A percentile compares a stretch with the other conserved stretches of the same genome.
These are phyloP conservation scores for Cecidostiba fungosa DNA, from an alignment of 2,888 invertebrate genomes.

Conservation along the genomic window DNA sequence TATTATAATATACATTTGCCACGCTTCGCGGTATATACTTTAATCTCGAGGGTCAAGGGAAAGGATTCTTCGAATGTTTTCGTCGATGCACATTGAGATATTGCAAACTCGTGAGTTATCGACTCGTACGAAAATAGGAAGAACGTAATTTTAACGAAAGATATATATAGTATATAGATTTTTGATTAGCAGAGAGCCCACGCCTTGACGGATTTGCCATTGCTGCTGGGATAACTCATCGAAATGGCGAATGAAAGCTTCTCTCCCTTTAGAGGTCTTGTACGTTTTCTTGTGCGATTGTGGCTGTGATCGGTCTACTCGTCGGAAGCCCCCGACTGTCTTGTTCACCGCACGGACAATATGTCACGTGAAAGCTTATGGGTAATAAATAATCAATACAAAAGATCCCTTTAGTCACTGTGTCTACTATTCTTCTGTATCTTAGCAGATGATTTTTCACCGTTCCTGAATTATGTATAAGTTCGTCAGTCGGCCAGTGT, in stretches of 20 bases:
- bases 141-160: not conserved
- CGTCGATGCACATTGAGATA: not conserved
- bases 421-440: not conserved
- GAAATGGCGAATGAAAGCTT: constrained; percentile 2
- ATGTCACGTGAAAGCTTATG: not conserved
- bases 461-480: no score
- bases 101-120: not conserved
- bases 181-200: not conserved
- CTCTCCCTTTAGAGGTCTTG: not conserved
- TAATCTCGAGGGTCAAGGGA: constrained; percentile 16
- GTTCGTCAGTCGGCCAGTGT: no score
- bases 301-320: not conserved
- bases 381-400: not conserved
- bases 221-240: not conserved
- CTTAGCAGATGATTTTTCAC: not conserved
- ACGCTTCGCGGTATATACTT: not conserved
- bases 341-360: not conserved
- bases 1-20: not conserved
- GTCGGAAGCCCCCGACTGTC: constrained; percentile 13
- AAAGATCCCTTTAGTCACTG: not conserved
- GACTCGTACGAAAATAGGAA: not conserved
- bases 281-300: constrained; percentile 32
- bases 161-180: not conserved
- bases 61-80: not conserved
- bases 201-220: not conserved